Percentiles rank a stretch among this genome's conserved stretches.
Conservation (phyloP, 2,113 vertebrate species). For the Epinephelus fuscoguttatus region DNA sequence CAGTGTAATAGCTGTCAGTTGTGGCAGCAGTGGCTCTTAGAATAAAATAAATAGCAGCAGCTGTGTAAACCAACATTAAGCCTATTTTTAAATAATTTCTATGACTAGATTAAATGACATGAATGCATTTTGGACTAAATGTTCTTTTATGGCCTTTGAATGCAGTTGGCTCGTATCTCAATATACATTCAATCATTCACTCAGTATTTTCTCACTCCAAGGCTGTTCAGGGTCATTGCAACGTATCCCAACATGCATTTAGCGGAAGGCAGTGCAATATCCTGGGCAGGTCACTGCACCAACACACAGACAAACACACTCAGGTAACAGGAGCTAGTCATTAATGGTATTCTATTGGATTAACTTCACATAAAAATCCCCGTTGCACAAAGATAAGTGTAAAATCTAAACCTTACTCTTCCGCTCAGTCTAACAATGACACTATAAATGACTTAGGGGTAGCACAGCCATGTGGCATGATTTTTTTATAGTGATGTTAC, state of each 20-base stretch:
- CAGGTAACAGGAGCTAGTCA: slow-evolving; percentile 15
- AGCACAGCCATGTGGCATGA: slow-evolving; percentile 35
- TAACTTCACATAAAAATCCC: slow-evolving; percentile 19
- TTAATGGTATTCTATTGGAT: slow-evolving; percentile 30
- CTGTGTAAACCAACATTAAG: slow-evolving; percentile 32
- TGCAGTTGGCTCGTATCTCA: slow-evolving; percentile 14
- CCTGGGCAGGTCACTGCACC: slow-evolving; percentile 33
- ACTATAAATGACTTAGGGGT: slow-evolving; percentile 38
- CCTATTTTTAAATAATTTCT: slow-evolving; percentile 19
- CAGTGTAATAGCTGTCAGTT: slow-evolving; percentile 17
- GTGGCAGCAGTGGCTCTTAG: slow-evolving; percentile 16
- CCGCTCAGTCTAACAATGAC: slow-evolving; percentile 1
- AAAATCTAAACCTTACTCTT: slow-evolving; percentile 22
- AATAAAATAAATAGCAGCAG: slow-evolving; percentile 35
- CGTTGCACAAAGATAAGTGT: slow-evolving; percentile 14
- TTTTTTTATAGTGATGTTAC: slow-evolving; percentile 62
- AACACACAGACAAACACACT: slow-evolving; percentile 25
- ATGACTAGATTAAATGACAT: slow-evolving; percentile 34
- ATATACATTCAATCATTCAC: slow-evolving; percentile 41
- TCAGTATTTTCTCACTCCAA: slow-evolving; percentile 14
- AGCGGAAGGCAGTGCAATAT: slow-evolving; percentile 30
- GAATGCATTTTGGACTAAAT: slow-evolving; percentile 34
- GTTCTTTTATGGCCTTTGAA: slow-evolving; percentile 43
- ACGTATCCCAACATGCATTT: slow-evolving; percentile 61
- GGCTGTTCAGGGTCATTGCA: slow-evolving; percentile 41